Percentiles rank a stretch among this genome's conserved stretches.
These are phyloP conservation scores for Escarpia spicata DNA, from an alignment of 2,888 invertebrate species.

Conservation along the genomic window DNA sequence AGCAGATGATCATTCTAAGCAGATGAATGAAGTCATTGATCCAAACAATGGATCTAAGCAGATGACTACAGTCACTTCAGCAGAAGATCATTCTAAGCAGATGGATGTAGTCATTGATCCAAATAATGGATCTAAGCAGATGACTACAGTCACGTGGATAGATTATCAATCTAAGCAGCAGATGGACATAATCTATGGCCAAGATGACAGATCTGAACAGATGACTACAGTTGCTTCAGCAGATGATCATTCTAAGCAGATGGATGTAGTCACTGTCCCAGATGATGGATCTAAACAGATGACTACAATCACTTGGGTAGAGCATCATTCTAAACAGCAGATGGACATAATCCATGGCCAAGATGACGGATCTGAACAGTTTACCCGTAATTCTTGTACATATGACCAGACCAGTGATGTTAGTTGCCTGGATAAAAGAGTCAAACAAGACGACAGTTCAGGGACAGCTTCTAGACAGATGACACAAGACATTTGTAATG, in stretches of 20 bases:
- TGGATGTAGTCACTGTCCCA: not conserved
- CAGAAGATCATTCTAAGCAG: not conserved
- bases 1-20: not conserved
- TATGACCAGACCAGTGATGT: not conserved
- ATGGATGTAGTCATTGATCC: not conserved
- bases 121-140: not conserved
- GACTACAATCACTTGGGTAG: constrained; percentile 5
- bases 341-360: not conserved
- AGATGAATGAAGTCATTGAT: not conserved
- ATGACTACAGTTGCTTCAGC: not conserved
- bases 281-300: not conserved
- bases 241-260: constrained; percentile 6
- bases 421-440: not conserved
- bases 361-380: not conserved
- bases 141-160: not conserved
- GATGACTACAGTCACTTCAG: not conserved
- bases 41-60: not conserved
- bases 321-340: not conserved
- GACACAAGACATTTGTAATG: not conserved
- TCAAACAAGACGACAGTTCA: not conserved
- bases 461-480: not conserved
- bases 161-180: too few relatives aligned
- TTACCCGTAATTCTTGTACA: not conserved
- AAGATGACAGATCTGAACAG: not conserved
- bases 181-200: not conserved